Conservation (phyloP, 2,113 vertebrate species). For the Marmota monax region DNA sequence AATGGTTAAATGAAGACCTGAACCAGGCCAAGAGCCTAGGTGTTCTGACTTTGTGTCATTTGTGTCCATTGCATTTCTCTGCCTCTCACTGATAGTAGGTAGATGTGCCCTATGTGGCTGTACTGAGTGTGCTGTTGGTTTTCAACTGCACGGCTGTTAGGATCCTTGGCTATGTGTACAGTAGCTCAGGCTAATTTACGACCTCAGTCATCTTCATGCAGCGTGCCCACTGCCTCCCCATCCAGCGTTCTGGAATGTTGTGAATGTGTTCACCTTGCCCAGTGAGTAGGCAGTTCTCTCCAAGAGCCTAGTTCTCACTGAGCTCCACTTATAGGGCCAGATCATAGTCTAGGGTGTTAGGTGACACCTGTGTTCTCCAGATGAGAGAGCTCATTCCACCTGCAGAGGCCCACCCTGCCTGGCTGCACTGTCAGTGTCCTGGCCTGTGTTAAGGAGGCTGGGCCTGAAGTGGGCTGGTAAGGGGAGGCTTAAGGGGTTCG, state of each 20-base stretch:
- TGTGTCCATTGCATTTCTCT: not conserved
- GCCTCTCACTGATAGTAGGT: too few species aligned
- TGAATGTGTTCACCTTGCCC: not conserved
- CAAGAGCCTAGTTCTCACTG: not conserved
- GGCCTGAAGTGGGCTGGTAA: not conserved
- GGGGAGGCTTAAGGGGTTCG: not conserved
- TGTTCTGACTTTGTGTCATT: not conserved
- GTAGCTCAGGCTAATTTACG: not conserved
- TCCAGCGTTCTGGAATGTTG: not conserved
- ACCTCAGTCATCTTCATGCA: not conserved
- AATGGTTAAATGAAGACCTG: not conserved
- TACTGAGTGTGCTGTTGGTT: not conserved
- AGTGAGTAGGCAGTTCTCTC: not conserved
- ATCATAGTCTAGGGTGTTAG: not conserved
- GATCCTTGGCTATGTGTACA: not conserved
- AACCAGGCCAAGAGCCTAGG: not conserved
- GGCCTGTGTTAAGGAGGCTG: not conserved
- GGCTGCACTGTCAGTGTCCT: not conserved
- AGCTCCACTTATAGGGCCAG: not conserved
- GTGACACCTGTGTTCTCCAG: not conserved
- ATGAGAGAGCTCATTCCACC: not conserved
- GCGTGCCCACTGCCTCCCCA: not conserved
- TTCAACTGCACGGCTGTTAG: not conserved
- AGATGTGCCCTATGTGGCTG: rapidly evolving
- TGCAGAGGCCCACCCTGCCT: not conserved